phyloP scores from a whole-genome alignment of 2,888 invertebrate species.

The Apotomis betuletana region DNA sequence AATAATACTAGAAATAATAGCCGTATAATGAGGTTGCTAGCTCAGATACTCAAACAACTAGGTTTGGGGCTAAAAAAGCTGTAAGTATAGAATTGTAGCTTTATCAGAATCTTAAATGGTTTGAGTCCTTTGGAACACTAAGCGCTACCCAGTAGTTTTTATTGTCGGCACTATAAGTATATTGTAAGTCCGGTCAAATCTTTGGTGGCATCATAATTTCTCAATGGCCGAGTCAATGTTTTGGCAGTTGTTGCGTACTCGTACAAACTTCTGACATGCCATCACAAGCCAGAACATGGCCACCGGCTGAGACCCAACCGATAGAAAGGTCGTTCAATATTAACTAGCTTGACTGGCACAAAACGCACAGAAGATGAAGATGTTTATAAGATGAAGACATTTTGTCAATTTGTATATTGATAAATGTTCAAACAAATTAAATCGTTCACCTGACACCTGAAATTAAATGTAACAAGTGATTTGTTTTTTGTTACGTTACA shows the following conservation, averaged over 20 bases:
- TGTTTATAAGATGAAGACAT: background rate
- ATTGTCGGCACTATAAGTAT: too few relatives aligned
- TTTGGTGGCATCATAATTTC: constrained; percentile 9
- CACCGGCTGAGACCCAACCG: constrained; percentile 20
- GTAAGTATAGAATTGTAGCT: too few relatives aligned
- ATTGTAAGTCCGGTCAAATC: background rate
- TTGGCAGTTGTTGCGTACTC: constrained; percentile 33
- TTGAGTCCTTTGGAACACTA: too few relatives aligned
- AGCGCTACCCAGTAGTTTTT: too few relatives aligned
- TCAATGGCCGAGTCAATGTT: constrained; percentile 24
- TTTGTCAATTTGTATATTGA: background rate
- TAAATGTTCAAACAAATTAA: too few relatives aligned
- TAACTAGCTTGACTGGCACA: background rate
- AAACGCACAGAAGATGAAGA: background rate
- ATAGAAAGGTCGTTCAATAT: constrained; percentile 13
- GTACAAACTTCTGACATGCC: constrained; percentile 36
- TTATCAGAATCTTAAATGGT: too few relatives aligned
- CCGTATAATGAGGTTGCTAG: too few relatives aligned
- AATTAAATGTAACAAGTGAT: too few relatives aligned
- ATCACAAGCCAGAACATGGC: constrained; percentile 20
- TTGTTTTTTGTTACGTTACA: background rate
- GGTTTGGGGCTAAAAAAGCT: too few relatives aligned
- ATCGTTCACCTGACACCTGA: too few relatives aligned
- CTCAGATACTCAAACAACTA: too few relatives aligned
- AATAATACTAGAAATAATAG: too few relatives aligned